phyloP scores from a whole-genome alignment of 2,113 vertebrate species.

The Proteles cristata region DNA sequence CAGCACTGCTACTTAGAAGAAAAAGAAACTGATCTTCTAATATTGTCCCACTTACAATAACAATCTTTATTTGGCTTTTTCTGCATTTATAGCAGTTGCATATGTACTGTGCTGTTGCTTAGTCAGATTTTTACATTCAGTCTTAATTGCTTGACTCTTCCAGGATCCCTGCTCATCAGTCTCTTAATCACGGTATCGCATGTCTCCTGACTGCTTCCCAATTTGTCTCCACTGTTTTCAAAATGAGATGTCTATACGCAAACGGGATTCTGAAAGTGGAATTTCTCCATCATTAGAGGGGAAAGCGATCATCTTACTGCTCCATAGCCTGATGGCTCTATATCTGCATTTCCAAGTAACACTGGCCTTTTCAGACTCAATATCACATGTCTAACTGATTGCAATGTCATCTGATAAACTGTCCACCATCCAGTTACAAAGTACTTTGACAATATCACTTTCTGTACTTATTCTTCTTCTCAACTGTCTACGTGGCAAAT shows the following conservation, averaged over 20 bases:
- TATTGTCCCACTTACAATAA: not conserved
- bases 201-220: conserved; percentile 14
- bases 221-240: conserved; percentile 38
- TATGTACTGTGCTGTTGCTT: not conserved
- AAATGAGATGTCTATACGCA: conserved; percentile 11
- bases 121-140: not conserved
- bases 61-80: not conserved
- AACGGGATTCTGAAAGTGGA: not conserved
- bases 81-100: not conserved
- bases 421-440: conserved; percentile 18
- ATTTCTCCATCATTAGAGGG: not conserved
- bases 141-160: not conserved
- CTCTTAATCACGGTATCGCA: not conserved
- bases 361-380: conserved; percentile 36
- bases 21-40: conserved; percentile 3
- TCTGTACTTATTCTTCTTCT: conserved; percentile 48
- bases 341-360: conserved; percentile 28
- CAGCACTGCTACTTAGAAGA: not conserved
- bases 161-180: not conserved
- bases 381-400: not conserved
- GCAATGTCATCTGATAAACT: not conserved
- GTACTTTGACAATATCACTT: conserved; percentile 38
- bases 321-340: not conserved
- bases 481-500: conserved; percentile 40
- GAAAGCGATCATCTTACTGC: not conserved